phyloP scores from a whole-genome alignment of 92 coral and sea anemone species.

The Blastomussa wellsi region DNA sequence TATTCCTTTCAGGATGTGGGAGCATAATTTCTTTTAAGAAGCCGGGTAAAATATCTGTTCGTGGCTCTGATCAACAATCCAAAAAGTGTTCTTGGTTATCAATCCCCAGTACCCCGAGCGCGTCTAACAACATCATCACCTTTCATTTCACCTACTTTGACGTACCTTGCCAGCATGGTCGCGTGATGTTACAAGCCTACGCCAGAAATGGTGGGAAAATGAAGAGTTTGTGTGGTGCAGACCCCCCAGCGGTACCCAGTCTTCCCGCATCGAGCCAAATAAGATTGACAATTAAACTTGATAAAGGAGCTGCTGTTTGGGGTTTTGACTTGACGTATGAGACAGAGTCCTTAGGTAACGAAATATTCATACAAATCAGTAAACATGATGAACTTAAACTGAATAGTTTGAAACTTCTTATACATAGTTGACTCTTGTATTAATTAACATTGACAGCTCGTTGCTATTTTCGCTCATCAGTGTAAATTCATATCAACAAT shows the following conservation, averaged over 20 bases:
- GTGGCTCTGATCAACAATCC: conserved; percentile 45
- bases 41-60: conserved; percentile 54
- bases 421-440: too few species aligned
- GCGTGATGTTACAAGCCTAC: conserved; percentile 51
- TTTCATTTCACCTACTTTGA: conserved; percentile 74
- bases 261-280: conserved; percentile 65
- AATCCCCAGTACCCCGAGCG: conserved; percentile 51
- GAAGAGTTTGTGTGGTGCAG: conserved; percentile 55
- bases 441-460: too few species aligned
- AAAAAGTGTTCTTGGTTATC: conserved; percentile 74
- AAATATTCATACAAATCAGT: background rate
- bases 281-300: conserved; percentile 50
- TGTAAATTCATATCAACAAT: too few species aligned
- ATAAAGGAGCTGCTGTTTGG: conserved; percentile 47
- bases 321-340: conserved; percentile 68
- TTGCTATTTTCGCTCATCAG: too few species aligned
- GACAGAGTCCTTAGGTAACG: conserved; percentile 70
- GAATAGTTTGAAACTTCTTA: too few species aligned
- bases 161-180: conserved; percentile 71
- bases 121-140: conserved; percentile 49
- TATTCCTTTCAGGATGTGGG: conserved; percentile 62
- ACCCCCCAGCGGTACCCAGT: conserved; percentile 53
- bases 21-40: conserved; percentile 46
- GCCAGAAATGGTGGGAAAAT: conserved; percentile 36
- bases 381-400: too few species aligned